Percentiles rank a stretch among this genome's conserved stretches.
phyloP scores from a whole-genome alignment of 1,140 invertebrate genomes.

The Pteromalus puparum region DNA sequence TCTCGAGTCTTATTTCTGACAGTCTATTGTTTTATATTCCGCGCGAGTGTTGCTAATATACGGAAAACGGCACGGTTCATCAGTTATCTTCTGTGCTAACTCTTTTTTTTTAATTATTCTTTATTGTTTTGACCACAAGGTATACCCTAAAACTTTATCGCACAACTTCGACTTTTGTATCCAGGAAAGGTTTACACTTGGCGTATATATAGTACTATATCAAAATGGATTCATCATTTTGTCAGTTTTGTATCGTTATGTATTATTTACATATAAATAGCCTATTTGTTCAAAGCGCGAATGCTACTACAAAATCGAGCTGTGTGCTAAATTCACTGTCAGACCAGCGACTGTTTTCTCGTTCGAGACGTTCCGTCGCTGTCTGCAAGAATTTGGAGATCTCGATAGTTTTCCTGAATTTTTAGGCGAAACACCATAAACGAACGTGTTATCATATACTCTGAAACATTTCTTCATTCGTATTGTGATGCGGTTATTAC shows the following conservation, averaged over 20 bases:
- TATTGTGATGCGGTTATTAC: slow-evolving; percentile 19
- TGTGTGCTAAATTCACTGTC: not conserved
- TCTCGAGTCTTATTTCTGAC: slow-evolving; percentile 67
- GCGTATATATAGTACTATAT: slow-evolving; percentile 41
- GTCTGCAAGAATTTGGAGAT: not conserved
- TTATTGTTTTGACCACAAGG: not conserved
- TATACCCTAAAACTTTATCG: slow-evolving; percentile 34
- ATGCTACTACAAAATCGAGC: slow-evolving; percentile 3
- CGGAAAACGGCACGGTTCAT: slow-evolving; percentile 48
- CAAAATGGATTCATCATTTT: slow-evolving; percentile 33
- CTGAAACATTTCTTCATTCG: slow-evolving; percentile 29
- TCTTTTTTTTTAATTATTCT: not conserved
- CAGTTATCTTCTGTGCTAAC: slow-evolving; percentile 6
- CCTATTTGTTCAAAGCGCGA: slow-evolving; percentile 39
- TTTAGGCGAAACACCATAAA: slow-evolving; percentile 38
- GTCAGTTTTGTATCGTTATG: slow-evolving; percentile 40
- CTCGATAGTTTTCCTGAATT: slow-evolving; percentile 34
- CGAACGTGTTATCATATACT: slow-evolving; percentile 20
- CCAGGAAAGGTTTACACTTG: slow-evolving; percentile 21
- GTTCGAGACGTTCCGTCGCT: not conserved
- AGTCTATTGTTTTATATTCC: slow-evolving; percentile 54
- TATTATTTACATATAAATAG: slow-evolving; percentile 54
- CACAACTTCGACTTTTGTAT: slow-evolving; percentile 24
- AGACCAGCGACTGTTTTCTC: not conserved
- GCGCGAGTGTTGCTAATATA: slow-evolving; percentile 20